Base-by-base conservation (phyloP, 2,113 vertebrate species). In the Perccottus glenii region DNA sequence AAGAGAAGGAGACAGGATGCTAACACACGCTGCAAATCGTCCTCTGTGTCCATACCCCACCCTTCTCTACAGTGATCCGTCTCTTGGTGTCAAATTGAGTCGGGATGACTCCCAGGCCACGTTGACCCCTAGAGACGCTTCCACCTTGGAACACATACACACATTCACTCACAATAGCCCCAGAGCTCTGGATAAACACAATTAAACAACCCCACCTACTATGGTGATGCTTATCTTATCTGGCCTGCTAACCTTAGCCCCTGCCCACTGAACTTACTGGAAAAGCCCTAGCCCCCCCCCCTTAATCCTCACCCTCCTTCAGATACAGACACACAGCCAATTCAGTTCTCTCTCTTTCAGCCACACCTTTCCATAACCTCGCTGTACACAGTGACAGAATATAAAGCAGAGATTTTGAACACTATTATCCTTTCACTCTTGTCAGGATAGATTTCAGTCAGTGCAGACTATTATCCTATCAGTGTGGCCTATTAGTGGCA, bases 171-270 rank as follows among this genome's bases (percentile, higher is more conserved):
- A 83, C 67, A 80, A 61, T 44, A 67, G 46, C 50, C 62, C 73
- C 52, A 11, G 10, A 88, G 81, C 76, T 66, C 66, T 69, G 80
- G 73, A 86, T 88, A 88, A 91, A 90, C 81, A 89, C 81, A 87
- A 78, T 87, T 77, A 87, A 87, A 82, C 11, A 15, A 64, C 81
- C 67, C 74, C 81, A 16, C 85, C 87, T 84, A 70, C 76, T 8
- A 73, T 81, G 84, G 77, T 85, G 81, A 81, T 56, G 85, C 82
- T 89, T 87, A 90, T 89, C 88, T 91, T 88, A 88, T 89, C 90
- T 87, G 58, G 8, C 60, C 77, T 63, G 72, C 76, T 75, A 87
- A 78, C 85, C 81, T 81, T 67, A 80, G 62, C 15, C 35, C 68
- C 33, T 55, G 62, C 36, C 66, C 50, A 60, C 12, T 60, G 60